These are phyloP conservation scores for Eupeodes luniger DNA, from an alignment of 2,888 invertebrate genomes.

Conservation along the genomic window DNA sequence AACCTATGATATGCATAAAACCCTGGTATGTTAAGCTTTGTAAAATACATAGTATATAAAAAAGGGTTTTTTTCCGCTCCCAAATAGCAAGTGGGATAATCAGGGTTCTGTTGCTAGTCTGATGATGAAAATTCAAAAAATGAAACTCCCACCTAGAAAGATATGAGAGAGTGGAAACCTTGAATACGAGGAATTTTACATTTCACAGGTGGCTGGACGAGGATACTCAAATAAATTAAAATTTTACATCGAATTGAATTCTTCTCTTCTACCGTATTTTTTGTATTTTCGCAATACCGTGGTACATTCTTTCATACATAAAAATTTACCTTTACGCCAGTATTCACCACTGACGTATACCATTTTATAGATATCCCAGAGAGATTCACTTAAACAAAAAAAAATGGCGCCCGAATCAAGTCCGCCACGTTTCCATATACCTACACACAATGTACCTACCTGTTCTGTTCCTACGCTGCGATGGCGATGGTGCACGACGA, in stretches of 20 bases:
- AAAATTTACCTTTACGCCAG: background rate
- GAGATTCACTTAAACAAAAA: background rate
- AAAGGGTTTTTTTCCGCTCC: background rate
- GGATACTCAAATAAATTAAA: slow-evolving; percentile 76
- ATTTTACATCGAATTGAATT: slow-evolving; percentile 75
- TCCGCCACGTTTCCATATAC: slow-evolving; percentile 37
- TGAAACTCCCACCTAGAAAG: slow-evolving; percentile 1
- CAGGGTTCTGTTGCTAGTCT: slow-evolving; percentile 21
- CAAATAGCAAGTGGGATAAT: slow-evolving; percentile 47
- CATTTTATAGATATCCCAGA: slow-evolving; percentile 14
- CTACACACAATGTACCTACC: background rate
- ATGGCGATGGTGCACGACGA: too few species aligned
- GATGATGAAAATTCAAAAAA: slow-evolving; percentile 29
- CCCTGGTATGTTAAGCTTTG: background rate
- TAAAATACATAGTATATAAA: background rate
- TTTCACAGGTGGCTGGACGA: slow-evolving; percentile 74
- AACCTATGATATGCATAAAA: background rate
- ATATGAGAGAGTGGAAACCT: background rate
- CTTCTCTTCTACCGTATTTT: slow-evolving; percentile 18
- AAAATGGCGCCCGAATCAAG: slow-evolving; percentile 13
- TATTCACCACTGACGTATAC: background rate
- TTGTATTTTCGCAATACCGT: background rate
- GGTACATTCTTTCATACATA: background rate
- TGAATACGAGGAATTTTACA: slow-evolving; percentile 55
- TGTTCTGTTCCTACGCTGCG: background rate